Evolutionary conservation across 1,140 invertebrate genomes (phyloP).

Genomic region (Sarcophaga peregrina): DNA sequence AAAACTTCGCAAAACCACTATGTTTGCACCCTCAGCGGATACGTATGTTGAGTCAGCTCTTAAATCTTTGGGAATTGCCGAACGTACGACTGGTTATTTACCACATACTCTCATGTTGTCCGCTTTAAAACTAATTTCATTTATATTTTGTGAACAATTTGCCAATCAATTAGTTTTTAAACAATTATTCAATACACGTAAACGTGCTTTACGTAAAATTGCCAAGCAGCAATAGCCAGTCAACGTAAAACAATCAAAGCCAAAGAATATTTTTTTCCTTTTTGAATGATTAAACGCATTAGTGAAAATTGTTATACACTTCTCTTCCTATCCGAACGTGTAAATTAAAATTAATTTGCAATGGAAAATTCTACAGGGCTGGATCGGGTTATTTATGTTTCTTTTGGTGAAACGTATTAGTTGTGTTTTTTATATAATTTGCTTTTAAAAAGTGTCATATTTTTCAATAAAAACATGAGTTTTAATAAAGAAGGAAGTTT

Average conservation of each 20-base stretch:
- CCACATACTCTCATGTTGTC: constrained; percentile 77
- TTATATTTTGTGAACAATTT: constrained; percentile 56
- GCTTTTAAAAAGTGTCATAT: constrained; percentile 22
- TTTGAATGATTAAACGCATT: neutral
- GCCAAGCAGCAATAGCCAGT: constrained; percentile 55
- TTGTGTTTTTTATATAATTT: neutral
- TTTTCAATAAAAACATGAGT: neutral
- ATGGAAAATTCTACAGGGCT: neutral
- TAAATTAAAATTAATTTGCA: neutral
- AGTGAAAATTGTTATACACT: neutral
- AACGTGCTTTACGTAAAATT: constrained; percentile 54
- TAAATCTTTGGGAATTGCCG: constrained; percentile 79
- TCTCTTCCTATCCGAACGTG: neutral
- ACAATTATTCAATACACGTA: constrained; percentile 55
- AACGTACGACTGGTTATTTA: constrained; percentile 81
- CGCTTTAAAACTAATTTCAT: constrained; percentile 53
- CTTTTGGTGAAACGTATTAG: neutral
- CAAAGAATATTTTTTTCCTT: neutral
- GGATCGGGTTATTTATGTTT: neutral
- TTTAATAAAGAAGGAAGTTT: too few species aligned
- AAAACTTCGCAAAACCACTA: constrained; percentile 81
- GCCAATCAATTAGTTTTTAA: constrained; percentile 58
- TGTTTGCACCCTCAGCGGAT: constrained; percentile 82
- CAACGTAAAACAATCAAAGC: neutral
- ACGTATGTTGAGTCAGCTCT: constrained; percentile 83